phyloP scores from a whole-genome alignment of 2,888 invertebrate species.

The Mechanitis mazaeus region DNA sequence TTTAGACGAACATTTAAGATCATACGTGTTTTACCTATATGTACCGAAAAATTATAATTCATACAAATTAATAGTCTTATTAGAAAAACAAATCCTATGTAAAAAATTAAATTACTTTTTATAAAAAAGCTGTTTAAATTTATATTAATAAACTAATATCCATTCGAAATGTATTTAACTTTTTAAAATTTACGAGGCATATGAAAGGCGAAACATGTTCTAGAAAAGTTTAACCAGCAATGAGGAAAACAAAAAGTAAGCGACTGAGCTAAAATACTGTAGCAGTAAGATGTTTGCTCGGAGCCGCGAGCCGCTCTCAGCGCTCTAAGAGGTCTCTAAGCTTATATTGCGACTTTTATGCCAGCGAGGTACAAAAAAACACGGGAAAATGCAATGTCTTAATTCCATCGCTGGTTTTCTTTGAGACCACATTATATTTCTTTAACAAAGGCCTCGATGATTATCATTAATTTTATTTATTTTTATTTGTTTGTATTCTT shows the following conservation, averaged over 20 bases:
- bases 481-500: not conserved
- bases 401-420: slow-evolving; percentile 12
- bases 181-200: not conserved
- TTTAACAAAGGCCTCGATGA: not conserved
- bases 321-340: slow-evolving; percentile 9
- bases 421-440: not conserved
- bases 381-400: slow-evolving; percentile 6
- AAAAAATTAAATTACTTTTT: too few relatives aligned
- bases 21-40: too few relatives aligned
- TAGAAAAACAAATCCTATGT: too few relatives aligned
- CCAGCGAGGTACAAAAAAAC: slow-evolving; percentile 11
- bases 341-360: slow-evolving; percentile 12
- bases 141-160: too few relatives aligned
- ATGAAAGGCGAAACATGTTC: slow-evolving; percentile 5
- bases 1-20: too few relatives aligned
- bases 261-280: slow-evolving; percentile 22
- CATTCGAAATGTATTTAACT: not conserved
- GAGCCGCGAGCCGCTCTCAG: slow-evolving; percentile 40
- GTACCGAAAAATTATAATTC: too few relatives aligned
- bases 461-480: not conserved
- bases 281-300: slow-evolving; percentile 49
- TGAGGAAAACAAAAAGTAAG: slow-evolving; percentile 19
- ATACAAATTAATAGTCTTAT: too few relatives aligned
- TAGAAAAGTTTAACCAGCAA: slow-evolving; percentile 12
- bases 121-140: too few relatives aligned